phyloP scores from a whole-genome alignment of 2,888 invertebrate species.

The Onchidella celtica region DNA sequence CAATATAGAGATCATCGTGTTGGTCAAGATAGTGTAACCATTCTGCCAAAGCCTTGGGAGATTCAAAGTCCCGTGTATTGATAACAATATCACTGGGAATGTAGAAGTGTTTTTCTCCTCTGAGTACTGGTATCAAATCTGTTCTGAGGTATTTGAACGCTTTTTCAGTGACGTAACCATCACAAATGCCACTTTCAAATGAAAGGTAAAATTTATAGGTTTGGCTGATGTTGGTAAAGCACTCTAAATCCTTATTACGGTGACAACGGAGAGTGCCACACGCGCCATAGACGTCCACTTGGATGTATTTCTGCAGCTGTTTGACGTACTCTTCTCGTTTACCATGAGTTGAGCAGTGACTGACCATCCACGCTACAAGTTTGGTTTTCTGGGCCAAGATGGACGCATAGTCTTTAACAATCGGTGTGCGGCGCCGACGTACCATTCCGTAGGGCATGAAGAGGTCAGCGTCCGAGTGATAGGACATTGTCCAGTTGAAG shows the following conservation, averaged over 20 bases:
- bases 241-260: background rate
- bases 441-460: slow-evolving; percentile 16
- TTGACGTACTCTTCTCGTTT: slow-evolving; percentile 89
- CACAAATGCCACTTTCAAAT: slow-evolving; percentile 51
- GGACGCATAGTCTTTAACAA: slow-evolving; percentile 14
- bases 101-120: slow-evolving; percentile 42
- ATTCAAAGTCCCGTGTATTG: slow-evolving; percentile 35
- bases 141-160: slow-evolving; percentile 45
- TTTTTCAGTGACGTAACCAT: slow-evolving; percentile 54
- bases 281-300: slow-evolving; percentile 79
- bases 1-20: slow-evolving; percentile 25
- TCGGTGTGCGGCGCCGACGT: background rate
- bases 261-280: slow-evolving; percentile 83
- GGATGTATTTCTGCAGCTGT: slow-evolving; percentile 91
- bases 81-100: slow-evolving; percentile 31
- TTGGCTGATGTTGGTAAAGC: slow-evolving; percentile 23
- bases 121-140: slow-evolving; percentile 39
- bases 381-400: slow-evolving; percentile 86
- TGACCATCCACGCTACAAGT: slow-evolving; percentile 96
- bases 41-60: slow-evolving; percentile 35
- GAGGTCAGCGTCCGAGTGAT: slow-evolving; percentile 34
- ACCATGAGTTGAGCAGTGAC: slow-evolving; percentile 32
- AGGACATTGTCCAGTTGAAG: slow-evolving; percentile 53
- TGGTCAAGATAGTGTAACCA: slow-evolving; percentile 19
- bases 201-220: slow-evolving; percentile 52